Evolutionary conservation across 1,140 invertebrate species (phyloP).

Genomic region (Cryptotermes secundus): DNA sequence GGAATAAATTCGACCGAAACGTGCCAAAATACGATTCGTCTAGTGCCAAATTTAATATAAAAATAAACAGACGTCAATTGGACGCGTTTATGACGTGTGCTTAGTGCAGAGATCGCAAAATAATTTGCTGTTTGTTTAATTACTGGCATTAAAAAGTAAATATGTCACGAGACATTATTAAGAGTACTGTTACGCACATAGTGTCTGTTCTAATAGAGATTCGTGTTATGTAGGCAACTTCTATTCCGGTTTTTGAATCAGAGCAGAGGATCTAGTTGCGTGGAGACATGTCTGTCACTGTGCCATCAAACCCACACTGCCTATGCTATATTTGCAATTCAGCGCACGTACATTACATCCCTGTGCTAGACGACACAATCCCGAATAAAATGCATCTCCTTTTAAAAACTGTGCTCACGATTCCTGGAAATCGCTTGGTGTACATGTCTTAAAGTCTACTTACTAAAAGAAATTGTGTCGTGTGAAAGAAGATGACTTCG

Average conservation of each 20-base stretch:
- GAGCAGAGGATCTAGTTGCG: not conserved
- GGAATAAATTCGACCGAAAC: no score
- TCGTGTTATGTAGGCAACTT: not conserved
- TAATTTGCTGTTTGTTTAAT: no score
- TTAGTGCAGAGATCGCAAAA: no score
- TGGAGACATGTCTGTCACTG: not conserved
- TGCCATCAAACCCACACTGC: not conserved
- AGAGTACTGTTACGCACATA: not conserved
- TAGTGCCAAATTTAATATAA: no score
- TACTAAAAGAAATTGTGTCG: no score
- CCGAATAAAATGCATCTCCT: not conserved
- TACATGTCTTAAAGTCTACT: no score
- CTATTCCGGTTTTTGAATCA: not conserved
- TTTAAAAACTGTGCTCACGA: not conserved
- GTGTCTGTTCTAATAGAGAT: not conserved
- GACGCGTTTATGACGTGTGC: no score
- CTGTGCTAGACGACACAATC: not conserved
- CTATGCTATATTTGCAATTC: slow-evolving; percentile 36
- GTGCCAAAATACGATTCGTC: no score
- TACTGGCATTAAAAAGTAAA: not conserved
- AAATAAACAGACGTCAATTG: no score
- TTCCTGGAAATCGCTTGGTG: not conserved
- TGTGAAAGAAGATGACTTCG: no score
- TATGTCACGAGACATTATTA: not conserved
- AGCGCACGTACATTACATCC: slow-evolving; percentile 38